Evolutionary conservation across 1,140 invertebrate genomes (phyloP), one percentile per base, ranked within the genome.

Genomic region (Coboldia fuscipes): DNA sequence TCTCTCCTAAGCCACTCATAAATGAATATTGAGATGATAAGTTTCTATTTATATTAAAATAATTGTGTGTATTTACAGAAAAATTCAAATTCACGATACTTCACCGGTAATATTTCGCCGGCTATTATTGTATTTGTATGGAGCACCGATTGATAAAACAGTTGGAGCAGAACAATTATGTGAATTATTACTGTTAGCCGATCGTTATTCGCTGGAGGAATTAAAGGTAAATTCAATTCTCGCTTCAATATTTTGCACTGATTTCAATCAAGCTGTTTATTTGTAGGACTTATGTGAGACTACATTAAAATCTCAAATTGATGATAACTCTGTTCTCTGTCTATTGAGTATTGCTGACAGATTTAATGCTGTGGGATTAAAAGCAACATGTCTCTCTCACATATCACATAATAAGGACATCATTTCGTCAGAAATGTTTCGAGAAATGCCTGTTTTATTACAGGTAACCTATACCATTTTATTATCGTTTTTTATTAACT

Each of bases 51-150:
- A n/a, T n/a, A n/a, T n/a, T n/a, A n/a, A n/a, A n/a, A 4, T 29
- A 29, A 29, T 29, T 14, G 17, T 29, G 6, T 16, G 13, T 13
- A 33, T 34, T 40, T 36, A 20, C 42, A 71, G 71, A 43, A 70
- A 72, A 58, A 73, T 75, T 29, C 53, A 66, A 5, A 65, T 75
- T 29, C 68, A 71, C 40, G 71, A 75, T 42, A 70, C 68, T 23
- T 66, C 61, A 32, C 64, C 69, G 13, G 55, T 60, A n/a, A 51
- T 74, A 32, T 75, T 75, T 45, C 47, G 54, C 12, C 48, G 68
- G 20, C 64, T 75, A 39, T 48, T 75, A 16, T 58, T 68, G 30
- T 74, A 70, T 48, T 44, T 75, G n/a, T 75, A 75, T 43, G 60
- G 64, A 33, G 70, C 70, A 2, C 57, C 64, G 24, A 51, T 72